A percentile compares a stretch with the other conserved stretches of the same genome.
These are phyloP conservation scores for Mycteria americana DNA, from an alignment of 2,797 vertebrate genomes.

Conservation along the genomic window DNA sequence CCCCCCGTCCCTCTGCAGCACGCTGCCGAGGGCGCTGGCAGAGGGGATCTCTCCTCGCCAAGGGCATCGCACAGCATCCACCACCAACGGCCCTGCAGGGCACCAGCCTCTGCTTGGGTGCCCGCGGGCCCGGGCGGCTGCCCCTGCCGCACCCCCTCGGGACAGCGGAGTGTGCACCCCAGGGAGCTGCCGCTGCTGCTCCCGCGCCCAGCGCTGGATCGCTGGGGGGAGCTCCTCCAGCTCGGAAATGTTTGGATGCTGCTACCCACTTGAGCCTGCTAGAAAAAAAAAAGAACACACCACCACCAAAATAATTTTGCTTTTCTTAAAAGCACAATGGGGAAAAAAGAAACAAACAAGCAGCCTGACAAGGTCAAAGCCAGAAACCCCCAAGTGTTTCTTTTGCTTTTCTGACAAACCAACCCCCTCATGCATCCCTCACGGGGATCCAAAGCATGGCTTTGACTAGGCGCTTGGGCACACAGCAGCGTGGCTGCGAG, in stretches of 20 bases:
- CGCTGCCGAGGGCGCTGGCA: too few relatives aligned
- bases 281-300: neutral
- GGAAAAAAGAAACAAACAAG: neutral
- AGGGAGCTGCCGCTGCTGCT: neutral
- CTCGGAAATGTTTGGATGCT: neutral
- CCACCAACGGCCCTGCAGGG: too few relatives aligned
- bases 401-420: neutral
- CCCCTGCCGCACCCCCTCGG: neutral
- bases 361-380: neutral
- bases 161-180: neutral
- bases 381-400: neutral
- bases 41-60: neutral
- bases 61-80: neutral
- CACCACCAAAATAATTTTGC: neutral
- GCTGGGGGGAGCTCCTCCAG: neutral
- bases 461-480: neutral
- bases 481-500: neutral
- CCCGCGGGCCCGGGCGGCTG: neutral
- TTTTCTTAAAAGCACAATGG: neutral
- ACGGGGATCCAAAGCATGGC: neutral
- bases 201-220: accelerated
- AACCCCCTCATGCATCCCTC: neutral
- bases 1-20: accelerated
- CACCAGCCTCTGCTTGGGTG: neutral
- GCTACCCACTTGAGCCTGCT: neutral